Evolutionary conservation across 2,113 vertebrate species (phyloP).

Genomic region (Sorex fumeus): DNA sequence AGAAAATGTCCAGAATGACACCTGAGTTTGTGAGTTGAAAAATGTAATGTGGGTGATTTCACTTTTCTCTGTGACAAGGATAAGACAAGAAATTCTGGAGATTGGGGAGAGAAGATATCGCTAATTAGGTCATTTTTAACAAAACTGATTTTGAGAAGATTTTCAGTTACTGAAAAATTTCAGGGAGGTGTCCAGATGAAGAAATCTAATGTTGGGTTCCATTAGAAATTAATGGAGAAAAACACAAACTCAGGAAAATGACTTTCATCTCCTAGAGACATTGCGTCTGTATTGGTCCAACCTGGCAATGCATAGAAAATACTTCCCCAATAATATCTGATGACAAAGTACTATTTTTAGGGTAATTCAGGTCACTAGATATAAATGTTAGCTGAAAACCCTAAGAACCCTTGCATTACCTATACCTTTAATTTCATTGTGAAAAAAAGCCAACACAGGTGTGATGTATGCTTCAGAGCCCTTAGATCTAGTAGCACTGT

Average conservation of each 20-base stretch:
- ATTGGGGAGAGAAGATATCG: background rate
- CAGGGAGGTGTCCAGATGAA: background rate
- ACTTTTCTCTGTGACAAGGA: background rate
- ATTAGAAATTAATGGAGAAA: constrained; percentile 42
- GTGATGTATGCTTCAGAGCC: constrained; percentile 21
- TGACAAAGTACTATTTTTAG: constrained; percentile 26
- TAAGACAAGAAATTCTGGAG: background rate
- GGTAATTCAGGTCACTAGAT: background rate
- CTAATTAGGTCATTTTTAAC: background rate
- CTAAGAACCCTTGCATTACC: no score
- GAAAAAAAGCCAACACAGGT: background rate
- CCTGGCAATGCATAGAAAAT: background rate
- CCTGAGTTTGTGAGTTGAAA: constrained; percentile 9
- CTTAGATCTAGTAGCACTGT: no score
- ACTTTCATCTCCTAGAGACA: background rate
- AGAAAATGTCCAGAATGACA: background rate
- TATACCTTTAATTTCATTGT: background rate
- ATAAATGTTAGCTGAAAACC: background rate
- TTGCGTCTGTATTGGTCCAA: background rate
- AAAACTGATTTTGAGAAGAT: background rate
- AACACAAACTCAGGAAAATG: background rate
- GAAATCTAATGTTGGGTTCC: background rate
- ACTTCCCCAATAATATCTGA: constrained; percentile 26
- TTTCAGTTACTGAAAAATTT: constrained; percentile 12
- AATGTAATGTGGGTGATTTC: background rate